Percentiles rank a stretch among this genome's conserved stretches.
Evolutionary conservation across 1,140 invertebrate species (phyloP).

Genomic region (Aphidius gifuensis): DNA sequence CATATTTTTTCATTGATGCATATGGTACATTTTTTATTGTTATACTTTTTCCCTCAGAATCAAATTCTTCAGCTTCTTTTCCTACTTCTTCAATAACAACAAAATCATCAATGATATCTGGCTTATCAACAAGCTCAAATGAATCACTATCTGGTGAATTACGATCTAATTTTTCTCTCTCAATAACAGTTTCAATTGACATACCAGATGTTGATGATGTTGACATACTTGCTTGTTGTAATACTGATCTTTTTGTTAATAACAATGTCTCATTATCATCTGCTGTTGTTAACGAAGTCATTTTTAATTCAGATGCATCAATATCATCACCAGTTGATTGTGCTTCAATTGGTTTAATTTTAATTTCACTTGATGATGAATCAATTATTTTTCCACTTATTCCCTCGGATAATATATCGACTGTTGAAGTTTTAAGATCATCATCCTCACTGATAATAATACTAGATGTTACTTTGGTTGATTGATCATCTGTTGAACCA

Average conservation of each 20-base stretch:
- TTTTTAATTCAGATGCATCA: slow-evolving; percentile 27
- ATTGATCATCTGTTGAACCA: slow-evolving; percentile 26
- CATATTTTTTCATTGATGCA: slow-evolving; percentile 60
- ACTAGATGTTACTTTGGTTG: slow-evolving; percentile 28
- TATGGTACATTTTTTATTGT: slow-evolving; percentile 55
- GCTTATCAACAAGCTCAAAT: slow-evolving; percentile 84
- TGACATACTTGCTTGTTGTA: slow-evolving; percentile 50
- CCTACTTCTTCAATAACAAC: slow-evolving; percentile 83
- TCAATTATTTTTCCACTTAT: slow-evolving; percentile 5
- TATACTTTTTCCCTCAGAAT: slow-evolving; percentile 76
- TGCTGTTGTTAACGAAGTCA: slow-evolving; percentile 12
- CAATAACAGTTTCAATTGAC: slow-evolving; percentile 52
- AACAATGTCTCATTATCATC: slow-evolving; percentile 14
- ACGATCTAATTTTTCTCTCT: slow-evolving; percentile 56
- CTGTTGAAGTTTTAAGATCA: slow-evolving; percentile 16
- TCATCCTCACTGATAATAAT: slow-evolving; percentile 19
- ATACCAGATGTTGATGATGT: slow-evolving; percentile 49
- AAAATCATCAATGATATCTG: slow-evolving; percentile 81
- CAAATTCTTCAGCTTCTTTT: slow-evolving; percentile 76
- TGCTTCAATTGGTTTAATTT: slow-evolving; percentile 19
- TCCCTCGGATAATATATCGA: slow-evolving; percentile 13
- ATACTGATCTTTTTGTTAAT: slow-evolving; percentile 18
- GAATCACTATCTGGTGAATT: slow-evolving; percentile 83
- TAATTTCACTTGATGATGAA: slow-evolving; percentile 16
- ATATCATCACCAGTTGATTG: slow-evolving; percentile 21